Conservation (phyloP, 2,113 vertebrate species). For the Puffinus mauretanicus region DNA sequence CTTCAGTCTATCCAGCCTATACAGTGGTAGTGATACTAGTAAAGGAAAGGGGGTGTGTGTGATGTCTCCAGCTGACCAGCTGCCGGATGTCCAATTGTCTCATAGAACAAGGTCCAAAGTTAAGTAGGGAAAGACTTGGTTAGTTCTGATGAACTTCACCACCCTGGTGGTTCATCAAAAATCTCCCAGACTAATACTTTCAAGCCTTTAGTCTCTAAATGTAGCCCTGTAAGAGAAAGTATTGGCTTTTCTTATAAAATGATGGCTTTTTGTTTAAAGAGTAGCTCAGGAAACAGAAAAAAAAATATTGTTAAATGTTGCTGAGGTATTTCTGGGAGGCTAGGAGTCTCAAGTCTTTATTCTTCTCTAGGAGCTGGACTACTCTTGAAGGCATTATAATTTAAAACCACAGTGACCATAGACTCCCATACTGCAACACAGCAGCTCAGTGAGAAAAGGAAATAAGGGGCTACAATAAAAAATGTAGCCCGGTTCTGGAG, state of each 20-base stretch:
- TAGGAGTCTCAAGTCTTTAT: background rate
- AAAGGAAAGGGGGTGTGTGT: background rate
- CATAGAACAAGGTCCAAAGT: background rate
- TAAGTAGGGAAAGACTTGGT: background rate
- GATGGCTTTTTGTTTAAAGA: background rate
- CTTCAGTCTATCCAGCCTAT: background rate
- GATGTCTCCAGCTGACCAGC: background rate
- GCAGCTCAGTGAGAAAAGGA: background rate
- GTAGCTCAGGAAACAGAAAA: background rate
- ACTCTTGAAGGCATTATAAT: background rate
- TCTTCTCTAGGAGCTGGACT: background rate
- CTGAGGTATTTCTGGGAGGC: background rate
- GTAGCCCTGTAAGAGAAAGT: background rate
- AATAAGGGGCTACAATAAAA: background rate
- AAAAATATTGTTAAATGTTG: background rate
- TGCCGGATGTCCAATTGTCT: background rate
- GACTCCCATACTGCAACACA: background rate
- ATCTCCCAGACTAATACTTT: background rate
- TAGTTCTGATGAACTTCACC: background rate
- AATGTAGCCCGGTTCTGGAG: background rate
- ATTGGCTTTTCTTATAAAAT: background rate
- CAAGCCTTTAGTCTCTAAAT: background rate
- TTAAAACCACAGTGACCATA: background rate
- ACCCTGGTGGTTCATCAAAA: background rate
- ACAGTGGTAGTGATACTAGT: background rate